These are phyloP conservation scores for Girardia tigrina DNA, from an alignment of 2,888 invertebrate genomes.

Conservation along the genomic window DNA sequence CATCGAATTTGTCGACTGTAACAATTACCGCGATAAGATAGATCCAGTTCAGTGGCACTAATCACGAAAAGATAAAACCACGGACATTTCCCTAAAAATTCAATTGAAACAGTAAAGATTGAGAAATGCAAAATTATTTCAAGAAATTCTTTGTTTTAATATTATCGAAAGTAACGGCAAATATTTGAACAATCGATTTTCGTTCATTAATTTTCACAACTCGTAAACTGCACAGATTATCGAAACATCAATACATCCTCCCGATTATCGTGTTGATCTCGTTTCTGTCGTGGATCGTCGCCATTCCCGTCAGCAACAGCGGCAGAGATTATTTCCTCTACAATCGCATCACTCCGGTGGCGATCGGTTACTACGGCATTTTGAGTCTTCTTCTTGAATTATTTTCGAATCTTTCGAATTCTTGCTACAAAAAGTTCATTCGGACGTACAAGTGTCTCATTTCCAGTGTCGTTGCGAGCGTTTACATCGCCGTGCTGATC, in stretches of 20 bases:
- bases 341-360: not conserved
- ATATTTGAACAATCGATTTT: no score
- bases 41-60: no score
- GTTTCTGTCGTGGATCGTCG: not conserved
- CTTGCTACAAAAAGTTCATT: not conserved
- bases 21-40: no score
- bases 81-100: no score
- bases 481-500: not conserved
- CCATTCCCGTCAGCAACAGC: not conserved
- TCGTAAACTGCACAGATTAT: not conserved
- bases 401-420: not conserved
- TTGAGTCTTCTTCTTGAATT: not conserved
- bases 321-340: not conserved
- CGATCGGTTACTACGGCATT: not conserved
- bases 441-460: not conserved
- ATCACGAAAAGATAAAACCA: no score
- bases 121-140: no score
- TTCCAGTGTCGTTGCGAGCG: not conserved
- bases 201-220: no score
- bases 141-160: no score
- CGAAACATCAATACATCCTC: not conserved
- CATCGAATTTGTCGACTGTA: no score
- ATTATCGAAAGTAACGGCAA: no score
- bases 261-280: not conserved
- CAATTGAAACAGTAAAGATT: no score